Percentiles rank a stretch among this genome's conserved stretches.
These are phyloP conservation scores for Neelides folsomi DNA, from an alignment of 2,888 invertebrate genomes.

Conservation along the genomic window DNA sequence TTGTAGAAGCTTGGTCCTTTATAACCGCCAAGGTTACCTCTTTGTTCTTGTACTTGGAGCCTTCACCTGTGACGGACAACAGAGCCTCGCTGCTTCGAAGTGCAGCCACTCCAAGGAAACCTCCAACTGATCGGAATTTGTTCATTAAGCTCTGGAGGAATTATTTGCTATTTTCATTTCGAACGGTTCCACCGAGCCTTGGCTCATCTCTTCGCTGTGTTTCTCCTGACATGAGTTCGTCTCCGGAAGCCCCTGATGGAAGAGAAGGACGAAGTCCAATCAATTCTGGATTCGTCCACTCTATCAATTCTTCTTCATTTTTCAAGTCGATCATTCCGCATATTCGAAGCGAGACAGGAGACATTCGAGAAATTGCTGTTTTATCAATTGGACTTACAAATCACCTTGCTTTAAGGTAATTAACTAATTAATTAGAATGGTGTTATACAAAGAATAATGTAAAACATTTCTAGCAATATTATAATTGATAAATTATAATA, in stretches of 20 bases:
- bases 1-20: conserved; percentile 89
- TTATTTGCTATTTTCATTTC: conserved; percentile 90
- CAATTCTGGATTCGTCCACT: conserved; percentile 36
- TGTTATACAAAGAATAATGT: too few relatives aligned
- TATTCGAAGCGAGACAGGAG: conserved; percentile 79
- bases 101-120: conserved; percentile 74
- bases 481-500: too few relatives aligned
- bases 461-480: too few relatives aligned
- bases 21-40: conserved; percentile 81
- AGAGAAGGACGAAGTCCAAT: conserved; percentile 32
- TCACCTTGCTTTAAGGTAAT: conserved; percentile 82
- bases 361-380: conserved; percentile 87
- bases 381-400: conserved; percentile 90
- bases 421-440: too few relatives aligned
- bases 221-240: conserved; percentile 78
- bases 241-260: conserved; percentile 51
- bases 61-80: conserved; percentile 85
- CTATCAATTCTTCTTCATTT: conserved; percentile 67
- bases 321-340: conserved; percentile 88
- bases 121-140: conserved; percentile 81
- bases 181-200: conserved; percentile 76
- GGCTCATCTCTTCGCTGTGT: conserved; percentile 78
- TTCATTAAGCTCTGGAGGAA: conserved; percentile 97
- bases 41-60: conserved; percentile 85
- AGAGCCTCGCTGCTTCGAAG: conserved; percentile 83